Base-by-base conservation (phyloP, 2,888 invertebrate genomes). In the Hirtodrosophila duncani region DNA sequence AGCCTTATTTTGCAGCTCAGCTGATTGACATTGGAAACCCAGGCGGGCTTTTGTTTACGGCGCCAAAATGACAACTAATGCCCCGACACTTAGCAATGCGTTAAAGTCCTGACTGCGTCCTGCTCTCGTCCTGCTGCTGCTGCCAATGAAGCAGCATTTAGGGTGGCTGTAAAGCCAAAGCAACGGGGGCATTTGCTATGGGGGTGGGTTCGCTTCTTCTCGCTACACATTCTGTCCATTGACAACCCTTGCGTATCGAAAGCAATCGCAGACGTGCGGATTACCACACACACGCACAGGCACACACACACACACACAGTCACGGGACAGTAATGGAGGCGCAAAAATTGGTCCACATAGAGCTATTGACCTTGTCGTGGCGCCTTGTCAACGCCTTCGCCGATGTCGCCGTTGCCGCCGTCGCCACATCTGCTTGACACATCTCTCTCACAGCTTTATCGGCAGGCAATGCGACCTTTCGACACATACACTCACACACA, bases 211-310 rank as follows among this genome's bases (percentile, higher is more conserved):
- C 16, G 30, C 4, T n/a, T 5, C 5, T 7, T 3, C n/a, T 24
- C 8, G 24, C 6, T 24, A 9, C 8, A 3, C 27, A 3, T 27
- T 33, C 13, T 13, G 33, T 36, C 36, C 24, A 18, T 37, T 46
- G 56, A 45, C 60, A 77, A 71, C 67, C 79, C 70, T 78, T 69
- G 55, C 70, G 62, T 41, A 67, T 66, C 66, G 58, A 51, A 50
- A 37, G 55, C 48, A 78, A 50, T 48, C 59, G 66, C 43, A 33
- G 65, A 65, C 75, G 53, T 57, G 66, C 75, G 63, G 67, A 71
- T 74, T 78, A 69, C 60, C 53, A 53, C 59, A 63, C 65, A 72
- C 9, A 34, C 9, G 17, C 41, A 31, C 20, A 16, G 3, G 31
- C 26, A 43, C 31, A 34, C 20, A 14, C 29, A 14, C 21, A 14